Base-by-base conservation (phyloP, 2,797 vertebrate species). In the Neostethus bicornis region DNA sequence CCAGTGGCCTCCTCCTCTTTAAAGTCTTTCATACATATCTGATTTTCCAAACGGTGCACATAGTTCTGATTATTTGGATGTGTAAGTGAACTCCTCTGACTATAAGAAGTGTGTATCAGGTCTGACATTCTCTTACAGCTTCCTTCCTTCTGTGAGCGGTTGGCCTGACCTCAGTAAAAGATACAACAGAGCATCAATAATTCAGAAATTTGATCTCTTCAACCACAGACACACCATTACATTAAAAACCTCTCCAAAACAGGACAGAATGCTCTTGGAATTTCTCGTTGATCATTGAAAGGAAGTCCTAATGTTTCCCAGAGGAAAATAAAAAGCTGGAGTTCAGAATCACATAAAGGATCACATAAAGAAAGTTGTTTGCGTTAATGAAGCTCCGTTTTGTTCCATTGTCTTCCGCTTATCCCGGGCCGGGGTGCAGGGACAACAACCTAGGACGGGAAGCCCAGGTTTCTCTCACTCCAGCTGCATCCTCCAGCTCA, bases 151-250 rank as follows among this genome's bases (percentile, higher is more conserved):
- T 66, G 42, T 56, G 48, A 73, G 71, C 57, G 70, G 66, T 63
- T 74, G 43, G 35, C 55, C 17, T 62, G 58, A 75, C 81, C 77
- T 75, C 66, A 61, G 50, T 38, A 62, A 73, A 68, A 61, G 71
- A 71, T 66, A 62, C 69, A 66, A 42, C n/a, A 62, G 38, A 61
- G 56, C 61, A 73, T 89, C 52, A 79, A 83, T 86, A 80, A 89
- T 83, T 86, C 80, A 88, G 43, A 32, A 51, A 42, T 19, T 57
- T 51, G 50, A 70, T 66, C 61, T 53, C 44, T 73, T 70, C 26
- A 72, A 43, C 44, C 54, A 60, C 35, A 42, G 48, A 51, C 54
- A 48, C 52, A 53, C 61, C 50, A 49, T 43, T 42, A 32, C 53
- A 20, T 41, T 31, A 39, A 26, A n/a, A 31, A 13, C 8, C 51